These are phyloP conservation scores for Eupeodes latifasciatus DNA, from an alignment of 2,888 invertebrate species.

Conservation along the genomic window DNA sequence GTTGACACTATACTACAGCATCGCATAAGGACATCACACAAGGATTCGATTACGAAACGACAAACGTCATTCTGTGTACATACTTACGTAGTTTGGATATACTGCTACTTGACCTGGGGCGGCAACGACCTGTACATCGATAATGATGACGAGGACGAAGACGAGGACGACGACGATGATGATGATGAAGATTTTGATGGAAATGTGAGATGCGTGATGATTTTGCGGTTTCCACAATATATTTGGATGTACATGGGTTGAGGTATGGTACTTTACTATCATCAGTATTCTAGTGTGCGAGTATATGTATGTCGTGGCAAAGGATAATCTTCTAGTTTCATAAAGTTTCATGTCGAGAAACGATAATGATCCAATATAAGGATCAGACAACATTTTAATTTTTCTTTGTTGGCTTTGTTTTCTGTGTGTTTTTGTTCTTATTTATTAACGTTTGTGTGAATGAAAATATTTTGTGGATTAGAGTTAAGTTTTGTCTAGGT, in stretches of 20 bases:
- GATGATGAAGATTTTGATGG: constrained; percentile 13
- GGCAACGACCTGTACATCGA: constrained; percentile 28
- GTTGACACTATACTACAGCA: constrained; percentile 39
- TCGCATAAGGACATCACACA: constrained; percentile 40
- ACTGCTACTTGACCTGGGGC: constrained; percentile 25
- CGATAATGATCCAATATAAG: constrained; percentile 74
- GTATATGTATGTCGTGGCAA: constrained; percentile 21
- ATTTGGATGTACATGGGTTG: neutral
- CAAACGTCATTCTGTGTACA: constrained; percentile 6
- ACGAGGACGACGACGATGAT: constrained; percentile 26
- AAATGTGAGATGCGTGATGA: constrained; percentile 50
- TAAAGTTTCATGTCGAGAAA: constrained; percentile 60
- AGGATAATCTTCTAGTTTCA: constrained; percentile 70
- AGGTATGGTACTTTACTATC: neutral
- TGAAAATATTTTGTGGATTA: constrained; percentile 72
- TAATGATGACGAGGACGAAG: constrained; percentile 42
- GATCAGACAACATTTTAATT: constrained; percentile 61
- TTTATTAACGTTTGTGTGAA: constrained; percentile 43
- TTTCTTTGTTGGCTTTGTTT: neutral
- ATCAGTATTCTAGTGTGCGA: constrained; percentile 21
- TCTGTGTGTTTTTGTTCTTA: neutral
- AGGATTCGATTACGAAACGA: constrained; percentile 69
- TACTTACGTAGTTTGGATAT: neutral
- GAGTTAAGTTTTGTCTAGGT: constrained; percentile 12
- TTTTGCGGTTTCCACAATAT: constrained; percentile 38